Conservation (phyloP, 2,888 invertebrate species). For the Ephialtes manifestator region DNA sequence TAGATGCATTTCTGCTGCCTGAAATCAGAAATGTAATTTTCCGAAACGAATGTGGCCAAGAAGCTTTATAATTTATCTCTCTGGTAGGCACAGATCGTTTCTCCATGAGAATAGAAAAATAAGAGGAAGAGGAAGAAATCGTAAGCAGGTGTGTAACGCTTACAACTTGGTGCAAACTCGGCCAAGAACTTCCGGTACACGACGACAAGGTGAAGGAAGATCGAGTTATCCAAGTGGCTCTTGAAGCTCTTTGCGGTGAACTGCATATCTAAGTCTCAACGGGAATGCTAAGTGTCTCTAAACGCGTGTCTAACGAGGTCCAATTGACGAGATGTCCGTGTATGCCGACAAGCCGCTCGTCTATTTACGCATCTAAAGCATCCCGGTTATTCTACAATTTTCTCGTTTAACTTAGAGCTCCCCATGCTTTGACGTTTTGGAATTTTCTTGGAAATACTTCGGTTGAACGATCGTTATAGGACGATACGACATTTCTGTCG, state of each 20-base stretch:
- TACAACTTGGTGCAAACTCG: slow-evolving; percentile 32
- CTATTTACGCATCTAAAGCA: background rate
- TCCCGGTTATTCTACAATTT: slow-evolving; percentile 9
- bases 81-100: background rate
- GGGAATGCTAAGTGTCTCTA: slow-evolving; percentile 77
- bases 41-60: slow-evolving; percentile 30
- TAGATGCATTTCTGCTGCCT: slow-evolving; percentile 11
- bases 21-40: slow-evolving; percentile 20
- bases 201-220: slow-evolving; percentile 20
- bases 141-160: slow-evolving; percentile 3
- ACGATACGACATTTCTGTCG: background rate
- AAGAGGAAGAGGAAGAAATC: slow-evolving; percentile 17
- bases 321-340: slow-evolving; percentile 65
- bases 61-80: background rate
- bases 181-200: slow-evolving; percentile 37
- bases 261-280: slow-evolving; percentile 12
- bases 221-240: slow-evolving; percentile 43
- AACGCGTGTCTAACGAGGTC: slow-evolving; percentile 78
- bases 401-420: slow-evolving; percentile 60
- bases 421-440: background rate
- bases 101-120: background rate
- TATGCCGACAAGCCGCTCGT: slow-evolving; percentile 6
- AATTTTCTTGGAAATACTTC: slow-evolving; percentile 16
- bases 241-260: background rate
- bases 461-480: background rate